A percentile compares a stretch with the other conserved stretches of the same genome.
Evolutionary conservation across 2,113 vertebrate species (phyloP).

Genomic region (Hymenochirus boettgeri): DNA sequence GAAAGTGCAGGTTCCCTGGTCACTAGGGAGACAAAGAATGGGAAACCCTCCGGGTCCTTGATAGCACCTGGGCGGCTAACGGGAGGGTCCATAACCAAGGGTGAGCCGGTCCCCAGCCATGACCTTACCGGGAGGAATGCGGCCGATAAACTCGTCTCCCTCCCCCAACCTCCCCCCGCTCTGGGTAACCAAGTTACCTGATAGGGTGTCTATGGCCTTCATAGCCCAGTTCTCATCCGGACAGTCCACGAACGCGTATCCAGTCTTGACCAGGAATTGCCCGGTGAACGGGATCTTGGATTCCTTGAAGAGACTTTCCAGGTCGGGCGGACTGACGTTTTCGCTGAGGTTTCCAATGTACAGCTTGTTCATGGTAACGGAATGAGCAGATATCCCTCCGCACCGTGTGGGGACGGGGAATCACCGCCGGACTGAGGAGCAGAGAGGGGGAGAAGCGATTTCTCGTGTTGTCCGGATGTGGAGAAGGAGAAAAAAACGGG

Average conservation of each 20-base stretch:
- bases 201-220: constrained; percentile 95
- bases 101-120: no score
- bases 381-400: no score
- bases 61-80: no score
- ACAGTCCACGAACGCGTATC: constrained; percentile 98
- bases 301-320: constrained; percentile 94
- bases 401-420: no score
- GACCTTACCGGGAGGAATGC: no score
- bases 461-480: constrained; percentile 49
- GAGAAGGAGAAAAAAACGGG: constrained; percentile 46
- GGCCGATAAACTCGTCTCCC: no score
- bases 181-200: constrained; percentile 72
- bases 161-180: no score
- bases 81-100: no score
- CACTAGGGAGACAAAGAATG: no score
- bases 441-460: constrained; percentile 30
- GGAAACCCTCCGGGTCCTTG: no score
- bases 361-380: constrained; percentile 92
- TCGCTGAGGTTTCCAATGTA: constrained; percentile 97
- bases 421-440: neutral
- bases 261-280: constrained; percentile 90
- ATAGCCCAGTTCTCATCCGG: constrained; percentile 94
- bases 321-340: constrained; percentile 85
- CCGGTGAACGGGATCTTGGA: constrained; percentile 91
- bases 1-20: no score